Evolutionary conservation across 2,113 vertebrate species (phyloP), one percentile per base, ranked within the genome.

Genomic region (Sapajus apella): DNA sequence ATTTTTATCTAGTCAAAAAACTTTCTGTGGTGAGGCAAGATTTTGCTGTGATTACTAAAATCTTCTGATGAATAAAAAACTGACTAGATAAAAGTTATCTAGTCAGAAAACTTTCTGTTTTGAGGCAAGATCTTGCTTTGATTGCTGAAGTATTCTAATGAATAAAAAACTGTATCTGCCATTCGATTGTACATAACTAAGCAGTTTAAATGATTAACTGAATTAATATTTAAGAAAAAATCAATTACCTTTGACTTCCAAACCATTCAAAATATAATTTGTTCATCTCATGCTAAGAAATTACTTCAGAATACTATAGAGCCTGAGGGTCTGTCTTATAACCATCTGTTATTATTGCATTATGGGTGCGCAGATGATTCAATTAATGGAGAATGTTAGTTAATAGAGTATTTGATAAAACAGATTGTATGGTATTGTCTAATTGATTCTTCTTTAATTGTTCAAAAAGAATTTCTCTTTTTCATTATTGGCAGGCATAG

Each of bases 171-270:
- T 21, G 0, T 70, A 82, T 85, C 66, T 94, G 3, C 94, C 81
- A 90, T 94, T 94, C 30, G n/a, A n/a, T 90, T 96, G 32, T 82
- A 90, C 21, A 50, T 90, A 93, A 97, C 55, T 79, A 94, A 87
- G 55, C 72, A 96, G 66, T 80, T 96, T 95, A 91, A 96, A 96
- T 96, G 11, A 79, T 94, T 83, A 94, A 92, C 77, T 92, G 50
- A 97, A 85, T 92, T 96, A 81, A 90, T 96, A 84, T 77, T 95
- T 97, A 94, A 85, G 50, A 75, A 61, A 95, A 94, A 91, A 55
- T 64, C 90, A 92, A 90, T 96, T 96, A 47, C 40, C 73, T 90
- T 92, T 92, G 85, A 90, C 52, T 96, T 96, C 86, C 70, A 96
- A 93, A 85, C 72, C 55, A 87, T 77, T 92, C 23, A 81, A 95